Percentiles rank a stretch among this genome's conserved stretches.
Conservation (phyloP, 30 jellyfish, hydroid and myxozoan species). For the Turritopsis dohrnii region DNA sequence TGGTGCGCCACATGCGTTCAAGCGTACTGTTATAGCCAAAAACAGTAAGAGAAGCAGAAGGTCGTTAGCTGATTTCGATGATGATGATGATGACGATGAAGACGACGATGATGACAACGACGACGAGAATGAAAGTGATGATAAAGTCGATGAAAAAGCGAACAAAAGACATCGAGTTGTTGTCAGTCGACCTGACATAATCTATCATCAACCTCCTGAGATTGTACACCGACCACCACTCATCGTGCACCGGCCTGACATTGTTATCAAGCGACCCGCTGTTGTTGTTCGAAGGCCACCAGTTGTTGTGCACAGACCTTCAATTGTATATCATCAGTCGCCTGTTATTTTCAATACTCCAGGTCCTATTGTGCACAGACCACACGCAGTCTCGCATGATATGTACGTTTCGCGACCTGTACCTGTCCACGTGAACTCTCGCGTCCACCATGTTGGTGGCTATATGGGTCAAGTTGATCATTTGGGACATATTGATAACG, state of each 20-base stretch:
- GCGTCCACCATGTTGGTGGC: constrained; percentile 63
- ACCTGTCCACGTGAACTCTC: constrained; percentile 71
- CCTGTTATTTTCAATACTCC: constrained; percentile 90
- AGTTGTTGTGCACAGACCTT: constrained; percentile 83
- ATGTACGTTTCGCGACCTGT: constrained; percentile 62
- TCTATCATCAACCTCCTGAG: constrained; percentile 81
- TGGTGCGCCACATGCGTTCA: constrained; percentile 21
- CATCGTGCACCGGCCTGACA: constrained; percentile 77
- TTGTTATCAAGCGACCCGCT: constrained; percentile 78
- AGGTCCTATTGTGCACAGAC: constrained; percentile 69
- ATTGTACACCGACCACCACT: constrained; percentile 77
- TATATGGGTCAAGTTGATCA: constrained; percentile 26
- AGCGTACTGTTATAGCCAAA: constrained; percentile 2
- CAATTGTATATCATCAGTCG: constrained; percentile 75
- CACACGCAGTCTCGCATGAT: constrained; percentile 70
- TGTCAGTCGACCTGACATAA: constrained; percentile 64
- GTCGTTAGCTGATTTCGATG: neutral
- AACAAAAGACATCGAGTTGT: constrained; percentile 72
- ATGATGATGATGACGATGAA: constrained; percentile 14
- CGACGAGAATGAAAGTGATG: constrained; percentile 24
- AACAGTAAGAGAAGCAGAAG: constrained; percentile 2
- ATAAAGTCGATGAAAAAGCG: constrained; percentile 35
- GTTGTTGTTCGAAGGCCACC: constrained; percentile 85
- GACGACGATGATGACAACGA: constrained; percentile 35
- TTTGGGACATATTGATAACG: constrained; percentile 42